These are phyloP conservation scores for Lamellibrachia satsuma DNA, from an alignment of 2,888 invertebrate species.

Conservation along the genomic window DNA sequence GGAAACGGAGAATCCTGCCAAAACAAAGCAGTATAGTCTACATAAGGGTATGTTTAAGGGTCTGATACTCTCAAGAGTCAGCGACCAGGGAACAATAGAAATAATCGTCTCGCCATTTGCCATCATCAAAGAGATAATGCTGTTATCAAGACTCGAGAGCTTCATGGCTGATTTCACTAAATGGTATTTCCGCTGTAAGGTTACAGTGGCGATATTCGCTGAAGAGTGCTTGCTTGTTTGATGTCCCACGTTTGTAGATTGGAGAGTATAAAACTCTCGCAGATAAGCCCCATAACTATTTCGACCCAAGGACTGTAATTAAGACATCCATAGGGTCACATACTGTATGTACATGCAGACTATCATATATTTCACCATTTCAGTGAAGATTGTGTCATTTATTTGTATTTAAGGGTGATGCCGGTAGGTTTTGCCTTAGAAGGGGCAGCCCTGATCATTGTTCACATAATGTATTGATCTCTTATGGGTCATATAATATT, in stretches of 20 bases:
- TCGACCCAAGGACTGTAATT: not conserved
- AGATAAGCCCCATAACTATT: not conserved
- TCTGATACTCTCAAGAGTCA: not conserved
- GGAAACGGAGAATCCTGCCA: not conserved
- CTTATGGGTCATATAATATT: too few species aligned
- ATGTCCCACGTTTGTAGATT: not conserved
- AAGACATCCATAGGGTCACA: too few species aligned
- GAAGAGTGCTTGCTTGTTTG: not conserved
- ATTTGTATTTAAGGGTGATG: too few species aligned
- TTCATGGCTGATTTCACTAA: not conserved
- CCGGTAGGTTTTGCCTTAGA: too few species aligned
- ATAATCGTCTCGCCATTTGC: not conserved
- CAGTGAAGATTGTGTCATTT: too few species aligned
- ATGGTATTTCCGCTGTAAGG: not conserved
- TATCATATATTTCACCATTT: too few species aligned
- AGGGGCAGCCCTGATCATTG: too few species aligned
- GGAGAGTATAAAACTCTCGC: not conserved
- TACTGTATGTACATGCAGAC: too few species aligned
- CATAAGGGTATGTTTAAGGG: not conserved
- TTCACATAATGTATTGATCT: too few species aligned
- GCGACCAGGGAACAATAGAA: not conserved
- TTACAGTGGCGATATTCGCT: not conserved
- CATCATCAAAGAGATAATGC: not conserved
- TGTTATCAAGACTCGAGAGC: not conserved
- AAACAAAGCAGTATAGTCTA: not conserved